Conservation (phyloP, 2,113 vertebrate species). For the Sorex fumeus region DNA sequence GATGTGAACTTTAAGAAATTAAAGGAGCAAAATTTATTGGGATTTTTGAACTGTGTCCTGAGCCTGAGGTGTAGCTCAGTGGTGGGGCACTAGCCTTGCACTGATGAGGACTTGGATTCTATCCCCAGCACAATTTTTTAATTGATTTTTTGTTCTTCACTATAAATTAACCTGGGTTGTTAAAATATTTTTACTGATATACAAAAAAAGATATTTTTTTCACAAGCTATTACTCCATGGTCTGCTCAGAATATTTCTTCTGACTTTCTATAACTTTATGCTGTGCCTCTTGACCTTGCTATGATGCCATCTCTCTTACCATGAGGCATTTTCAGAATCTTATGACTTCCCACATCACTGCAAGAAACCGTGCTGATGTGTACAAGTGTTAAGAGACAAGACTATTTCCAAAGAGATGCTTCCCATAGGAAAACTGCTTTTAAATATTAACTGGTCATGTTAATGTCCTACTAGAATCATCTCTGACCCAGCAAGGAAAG, state of each 20-base stretch:
- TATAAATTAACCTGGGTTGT: conserved; percentile 21
- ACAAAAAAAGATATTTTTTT: conserved; percentile 37
- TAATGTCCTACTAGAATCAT: conserved; percentile 2
- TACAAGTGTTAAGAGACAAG: neutral
- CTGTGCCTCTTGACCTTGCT: neutral
- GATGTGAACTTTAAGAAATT: conserved; percentile 32
- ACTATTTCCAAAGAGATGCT: neutral
- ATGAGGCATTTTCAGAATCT: neutral
- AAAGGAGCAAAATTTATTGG: conserved; percentile 4
- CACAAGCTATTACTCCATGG: neutral
- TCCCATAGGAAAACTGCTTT: neutral
- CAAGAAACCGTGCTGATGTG: neutral
- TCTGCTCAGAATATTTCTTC: neutral
- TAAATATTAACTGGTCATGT: neutral
- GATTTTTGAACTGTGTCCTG: conserved; percentile 1
- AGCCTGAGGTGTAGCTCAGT: too few relatives aligned
- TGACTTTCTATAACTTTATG: neutral
- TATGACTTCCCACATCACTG: neutral
- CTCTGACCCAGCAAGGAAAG: neutral
- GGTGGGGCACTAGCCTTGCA: too few relatives aligned
- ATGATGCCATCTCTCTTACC: neutral
- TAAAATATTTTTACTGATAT: conserved; percentile 9
- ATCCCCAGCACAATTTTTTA: neutral
- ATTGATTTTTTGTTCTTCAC: neutral
- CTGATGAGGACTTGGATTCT: too few relatives aligned